Conservation (phyloP, 2,113 vertebrate species). For the Eptesicus fuscus region DNA sequence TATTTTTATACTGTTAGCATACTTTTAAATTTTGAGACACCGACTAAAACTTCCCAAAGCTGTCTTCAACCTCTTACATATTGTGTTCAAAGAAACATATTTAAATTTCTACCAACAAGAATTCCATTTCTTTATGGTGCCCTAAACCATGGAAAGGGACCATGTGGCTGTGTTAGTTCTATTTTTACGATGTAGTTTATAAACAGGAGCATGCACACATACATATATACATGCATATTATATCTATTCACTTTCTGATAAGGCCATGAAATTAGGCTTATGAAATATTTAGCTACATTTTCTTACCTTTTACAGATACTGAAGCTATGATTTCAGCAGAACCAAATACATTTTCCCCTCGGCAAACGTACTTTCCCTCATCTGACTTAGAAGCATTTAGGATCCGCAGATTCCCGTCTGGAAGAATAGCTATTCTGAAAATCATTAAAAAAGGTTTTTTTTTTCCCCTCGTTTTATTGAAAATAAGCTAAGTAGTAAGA, state of each 20-base stretch:
- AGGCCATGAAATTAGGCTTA: background rate
- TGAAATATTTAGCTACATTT: background rate
- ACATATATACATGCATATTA: background rate
- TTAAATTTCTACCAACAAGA: background rate
- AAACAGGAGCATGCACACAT: background rate
- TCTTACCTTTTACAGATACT: slow-evolving; percentile 94
- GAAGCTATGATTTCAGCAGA: slow-evolving; percentile 90
- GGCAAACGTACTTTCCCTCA: slow-evolving; percentile 92
- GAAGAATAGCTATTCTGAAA: slow-evolving; percentile 92
- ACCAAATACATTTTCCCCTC: slow-evolving; percentile 93
- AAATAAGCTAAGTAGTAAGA: slow-evolving; percentile 40
- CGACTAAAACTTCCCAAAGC: background rate
- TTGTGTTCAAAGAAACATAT: background rate
- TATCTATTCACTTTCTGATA: background rate
- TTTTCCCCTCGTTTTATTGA: slow-evolving; percentile 20
- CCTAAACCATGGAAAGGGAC: background rate
- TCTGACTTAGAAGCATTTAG: slow-evolving; percentile 92
- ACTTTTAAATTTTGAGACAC: background rate
- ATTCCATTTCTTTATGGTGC: background rate
- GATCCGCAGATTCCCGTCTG: slow-evolving; percentile 92
- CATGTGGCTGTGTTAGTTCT: background rate
- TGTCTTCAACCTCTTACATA: background rate
- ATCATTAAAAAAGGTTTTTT: slow-evolving; percentile 63
- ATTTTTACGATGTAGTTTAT: background rate
- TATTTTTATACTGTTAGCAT: background rate